These are phyloP conservation scores for Zaprionus kolodkinae DNA, from an alignment of 1,140 invertebrate species.

Conservation along the genomic window DNA sequence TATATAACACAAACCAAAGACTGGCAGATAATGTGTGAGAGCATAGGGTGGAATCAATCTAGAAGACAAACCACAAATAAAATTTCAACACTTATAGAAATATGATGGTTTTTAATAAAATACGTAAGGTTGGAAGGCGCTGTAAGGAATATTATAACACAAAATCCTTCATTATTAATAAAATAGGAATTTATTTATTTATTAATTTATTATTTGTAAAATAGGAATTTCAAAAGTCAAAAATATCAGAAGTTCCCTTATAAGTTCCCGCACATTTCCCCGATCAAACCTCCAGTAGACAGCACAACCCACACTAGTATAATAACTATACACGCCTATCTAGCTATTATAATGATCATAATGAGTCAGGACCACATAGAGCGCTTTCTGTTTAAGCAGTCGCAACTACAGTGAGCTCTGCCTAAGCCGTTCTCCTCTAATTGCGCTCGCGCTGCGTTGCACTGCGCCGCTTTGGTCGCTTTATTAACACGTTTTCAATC, in stretches of 20 bases:
- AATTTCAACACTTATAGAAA: too few relatives aligned
- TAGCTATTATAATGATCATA: neutral
- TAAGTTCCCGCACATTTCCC: neutral
- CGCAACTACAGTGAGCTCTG: neutral
- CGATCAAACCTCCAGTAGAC: neutral
- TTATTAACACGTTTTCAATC: constrained; percentile 31
- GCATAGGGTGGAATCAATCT: too few relatives aligned
- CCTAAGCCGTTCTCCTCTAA: neutral
- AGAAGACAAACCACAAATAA: too few relatives aligned
- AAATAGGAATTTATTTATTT: too few relatives aligned
- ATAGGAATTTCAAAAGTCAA: too few relatives aligned
- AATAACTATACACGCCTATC: neutral
- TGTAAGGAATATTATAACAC: too few relatives aligned
- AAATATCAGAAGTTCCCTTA: neutral
- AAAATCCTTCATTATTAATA: too few relatives aligned
- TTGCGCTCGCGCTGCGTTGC: constrained; percentile 4
- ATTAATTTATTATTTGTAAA: too few relatives aligned
- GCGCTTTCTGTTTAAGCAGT: neutral
- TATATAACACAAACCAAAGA: neutral
- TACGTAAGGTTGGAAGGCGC: too few relatives aligned
- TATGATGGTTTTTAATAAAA: too few relatives aligned
- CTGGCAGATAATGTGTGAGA: neutral
- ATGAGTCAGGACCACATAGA: neutral
- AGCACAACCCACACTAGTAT: neutral
- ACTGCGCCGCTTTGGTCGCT: neutral